Base-by-base conservation (phyloP, 2,113 vertebrate species). In the Ailuropoda melanoleuca region DNA sequence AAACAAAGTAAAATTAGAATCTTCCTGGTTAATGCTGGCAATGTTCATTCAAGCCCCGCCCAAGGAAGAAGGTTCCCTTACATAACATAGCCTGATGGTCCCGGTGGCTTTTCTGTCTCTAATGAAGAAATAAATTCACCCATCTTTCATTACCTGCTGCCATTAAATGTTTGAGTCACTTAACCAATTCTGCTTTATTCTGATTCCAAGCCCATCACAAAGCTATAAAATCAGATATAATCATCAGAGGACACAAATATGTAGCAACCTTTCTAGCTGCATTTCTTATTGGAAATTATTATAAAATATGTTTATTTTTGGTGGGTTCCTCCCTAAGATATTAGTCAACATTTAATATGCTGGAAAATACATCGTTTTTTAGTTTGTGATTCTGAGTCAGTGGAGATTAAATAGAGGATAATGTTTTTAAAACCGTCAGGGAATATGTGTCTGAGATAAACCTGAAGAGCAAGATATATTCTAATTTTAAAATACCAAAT, bases 401-500 rank as follows among this genome's bases (percentile, higher is more conserved):
- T 58, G 11, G 39, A 77, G 12, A 92, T 74, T 24, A 92, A 97
- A 89, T 37, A 86, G n/a, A n/a, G 13, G 6, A 60, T 75, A 31
- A 77, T 58, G 46, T 43, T 95, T 95, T 90, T 56, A 87, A 75
- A 97, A 64, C 39, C 89, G 34, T 68, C 43, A 77, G 72, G 10
- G 39, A 96, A 82, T 87, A 19, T 39, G 53, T 26, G 24, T 72
- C 53, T 60, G 68, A 93, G 84, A 80, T 64, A 89, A 91, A 84
- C 64, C 39, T 88, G 7, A 92, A 94, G 19, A 97, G n/a, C 55
- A 93, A 55, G 68, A 26, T 66, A 70, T 66, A 62, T 75, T 85
- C 89, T 93, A 90, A 87, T 85, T 96, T 96, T 93, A 81, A 96
- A 95, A 95, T 93, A 80, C 53, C 74, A 82, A 89, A 90, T 90